Conservation (phyloP, 1,140 invertebrate genomes). For the Dermatophagoides farinae region DNA sequence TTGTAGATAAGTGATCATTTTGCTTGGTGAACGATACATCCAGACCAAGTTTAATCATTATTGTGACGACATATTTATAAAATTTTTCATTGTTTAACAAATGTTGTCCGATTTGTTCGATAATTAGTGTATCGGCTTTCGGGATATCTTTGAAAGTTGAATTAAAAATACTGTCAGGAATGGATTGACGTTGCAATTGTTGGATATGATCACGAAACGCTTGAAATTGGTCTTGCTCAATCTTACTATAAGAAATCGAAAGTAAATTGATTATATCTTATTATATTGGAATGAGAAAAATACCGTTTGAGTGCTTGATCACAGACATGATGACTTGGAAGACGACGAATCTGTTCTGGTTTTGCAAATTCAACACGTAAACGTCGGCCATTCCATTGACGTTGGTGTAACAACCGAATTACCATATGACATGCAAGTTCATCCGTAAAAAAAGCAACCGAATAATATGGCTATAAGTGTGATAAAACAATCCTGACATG, state of each 20-base stretch:
- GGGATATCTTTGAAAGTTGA: not conserved
- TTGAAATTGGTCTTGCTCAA: not conserved
- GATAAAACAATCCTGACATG: not conserved
- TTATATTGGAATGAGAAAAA: not conserved
- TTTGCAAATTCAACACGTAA: not conserved
- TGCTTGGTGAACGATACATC: not conserved
- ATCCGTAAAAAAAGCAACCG: not conserved
- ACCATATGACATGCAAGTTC: not conserved
- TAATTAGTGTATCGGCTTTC: not conserved
- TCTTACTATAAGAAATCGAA: not conserved
- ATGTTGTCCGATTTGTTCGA: not conserved
- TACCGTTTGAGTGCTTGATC: constrained; percentile 1
- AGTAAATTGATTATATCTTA: not conserved
- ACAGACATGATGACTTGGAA: not conserved
- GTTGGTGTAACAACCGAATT: not conserved
- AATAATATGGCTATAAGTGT: not conserved
- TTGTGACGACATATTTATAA: not conserved
- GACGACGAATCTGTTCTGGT: not conserved
- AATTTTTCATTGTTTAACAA: not conserved
- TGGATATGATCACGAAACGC: not conserved
- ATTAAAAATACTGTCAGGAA: not conserved
- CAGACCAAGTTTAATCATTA: not conserved
- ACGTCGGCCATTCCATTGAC: not conserved
- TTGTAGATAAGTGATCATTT: not conserved
- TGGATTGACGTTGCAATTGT: not conserved